phyloP scores from a whole-genome alignment of 2,888 invertebrate species.

The Tromatobia lineatoria region DNA sequence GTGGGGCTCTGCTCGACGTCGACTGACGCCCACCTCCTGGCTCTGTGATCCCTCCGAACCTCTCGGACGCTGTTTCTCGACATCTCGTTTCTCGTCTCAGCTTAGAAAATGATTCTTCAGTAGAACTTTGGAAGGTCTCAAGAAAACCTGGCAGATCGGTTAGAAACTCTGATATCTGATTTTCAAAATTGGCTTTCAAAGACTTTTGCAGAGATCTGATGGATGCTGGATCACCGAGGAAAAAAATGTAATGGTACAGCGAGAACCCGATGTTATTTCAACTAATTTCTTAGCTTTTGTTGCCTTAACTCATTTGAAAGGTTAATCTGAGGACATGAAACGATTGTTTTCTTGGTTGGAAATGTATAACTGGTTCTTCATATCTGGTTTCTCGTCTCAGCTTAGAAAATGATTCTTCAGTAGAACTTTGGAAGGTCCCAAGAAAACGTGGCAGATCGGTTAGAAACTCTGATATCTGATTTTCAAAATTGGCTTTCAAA shows the following conservation, averaged over 20 bases:
- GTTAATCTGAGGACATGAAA: too few species aligned
- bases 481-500: neutral
- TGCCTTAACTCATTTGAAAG: neutral
- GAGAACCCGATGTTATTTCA: neutral
- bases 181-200: neutral
- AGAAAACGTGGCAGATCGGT: neutral
- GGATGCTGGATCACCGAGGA: neutral
- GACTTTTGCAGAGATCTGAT: neutral
- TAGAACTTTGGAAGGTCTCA: neutral
- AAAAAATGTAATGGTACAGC: neutral
- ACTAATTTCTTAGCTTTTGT: neutral
- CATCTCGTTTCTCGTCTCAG: conserved; percentile 19
- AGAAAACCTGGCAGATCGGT: neutral
- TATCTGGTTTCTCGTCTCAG: conserved; percentile 16
- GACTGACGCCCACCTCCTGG: conserved; percentile 65
- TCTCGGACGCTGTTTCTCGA: conserved; percentile 33
- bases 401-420: neutral
- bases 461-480: neutral
- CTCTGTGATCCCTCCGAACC: conserved; percentile 64
- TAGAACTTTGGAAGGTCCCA: neutral
- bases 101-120: neutral
- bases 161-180: neutral
- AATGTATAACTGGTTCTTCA: conserved; percentile 16
- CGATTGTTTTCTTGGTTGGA: too few species aligned
- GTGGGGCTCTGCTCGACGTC: conserved; percentile 75